These are phyloP conservation scores for Phylloscopus trochilus DNA, from an alignment of 2,113 vertebrate species.

Conservation along the genomic window DNA sequence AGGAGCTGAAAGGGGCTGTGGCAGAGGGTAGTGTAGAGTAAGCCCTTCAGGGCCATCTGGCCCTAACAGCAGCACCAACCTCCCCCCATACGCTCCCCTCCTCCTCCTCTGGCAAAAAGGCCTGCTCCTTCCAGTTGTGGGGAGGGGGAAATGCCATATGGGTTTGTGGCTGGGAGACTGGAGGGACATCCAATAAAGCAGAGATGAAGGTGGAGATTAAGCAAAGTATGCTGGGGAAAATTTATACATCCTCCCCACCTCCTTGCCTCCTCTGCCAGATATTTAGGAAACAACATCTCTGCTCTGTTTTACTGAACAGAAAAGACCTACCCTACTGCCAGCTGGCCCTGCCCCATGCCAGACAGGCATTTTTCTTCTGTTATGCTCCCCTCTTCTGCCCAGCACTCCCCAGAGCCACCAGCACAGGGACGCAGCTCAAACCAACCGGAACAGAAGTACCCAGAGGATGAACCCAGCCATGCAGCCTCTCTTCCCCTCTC, in stretches of 20 bases:
- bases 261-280: background rate
- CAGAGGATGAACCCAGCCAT: background rate
- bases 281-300: background rate
- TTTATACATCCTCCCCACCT: background rate
- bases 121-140: background rate
- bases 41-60: constrained; percentile 22
- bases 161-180: background rate
- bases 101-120: background rate
- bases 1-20: background rate
- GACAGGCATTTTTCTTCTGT: background rate
- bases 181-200: background rate
- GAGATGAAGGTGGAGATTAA: background rate
- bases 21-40: background rate
- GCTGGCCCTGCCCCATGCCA: background rate
- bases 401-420: background rate
- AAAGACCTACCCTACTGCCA: background rate
- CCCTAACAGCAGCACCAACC: background rate
- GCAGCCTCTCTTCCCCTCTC: background rate
- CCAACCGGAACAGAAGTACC: background rate
- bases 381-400: background rate
- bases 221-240: background rate
- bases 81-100: background rate
- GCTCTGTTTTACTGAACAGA: background rate
- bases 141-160: background rate
- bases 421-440: background rate